Conservation (phyloP, 1,140 invertebrate genomes). For the Procambarus virginalis region DNA sequence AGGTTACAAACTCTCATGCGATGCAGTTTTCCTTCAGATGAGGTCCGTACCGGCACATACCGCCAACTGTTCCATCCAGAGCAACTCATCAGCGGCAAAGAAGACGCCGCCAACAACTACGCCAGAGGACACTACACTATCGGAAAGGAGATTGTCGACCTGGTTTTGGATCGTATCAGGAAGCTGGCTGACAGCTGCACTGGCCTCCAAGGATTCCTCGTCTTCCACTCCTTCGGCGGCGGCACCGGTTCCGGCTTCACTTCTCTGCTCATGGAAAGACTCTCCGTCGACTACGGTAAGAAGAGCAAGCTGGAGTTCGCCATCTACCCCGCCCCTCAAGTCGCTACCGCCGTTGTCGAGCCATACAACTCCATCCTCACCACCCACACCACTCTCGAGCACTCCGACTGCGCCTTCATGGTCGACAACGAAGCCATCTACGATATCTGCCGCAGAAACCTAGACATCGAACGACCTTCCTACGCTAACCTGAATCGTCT, state of each 20-base stretch:
- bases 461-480: conserved; percentile 59
- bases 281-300: conserved; percentile 64
- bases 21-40: conserved; percentile 44
- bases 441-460: conserved; percentile 65
- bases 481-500: conserved; percentile 63
- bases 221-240: conserved; percentile 64
- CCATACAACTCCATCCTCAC: conserved; percentile 66
- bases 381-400: conserved; percentile 61
- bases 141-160: conserved; percentile 63
- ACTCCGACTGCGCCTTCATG: conserved; percentile 67
- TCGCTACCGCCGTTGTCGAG: conserved; percentile 59
- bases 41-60: conserved; percentile 61
- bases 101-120: conserved; percentile 66
- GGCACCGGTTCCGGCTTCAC: conserved; percentile 64
- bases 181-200: conserved; percentile 63
- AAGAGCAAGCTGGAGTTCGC: conserved; percentile 64
- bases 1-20: not conserved
- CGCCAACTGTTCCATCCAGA: conserved; percentile 64
- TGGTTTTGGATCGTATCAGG: conserved; percentile 58
- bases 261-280: conserved; percentile 59
- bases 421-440: conserved; percentile 65
- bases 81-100: conserved; percentile 63
- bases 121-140: conserved; percentile 62
- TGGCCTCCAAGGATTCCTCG: conserved; percentile 60
- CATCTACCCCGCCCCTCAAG: conserved; percentile 60